These are phyloP conservation scores for Sarcophaga subvicina DNA, from an alignment of 2,888 invertebrate genomes.

Conservation along the genomic window DNA sequence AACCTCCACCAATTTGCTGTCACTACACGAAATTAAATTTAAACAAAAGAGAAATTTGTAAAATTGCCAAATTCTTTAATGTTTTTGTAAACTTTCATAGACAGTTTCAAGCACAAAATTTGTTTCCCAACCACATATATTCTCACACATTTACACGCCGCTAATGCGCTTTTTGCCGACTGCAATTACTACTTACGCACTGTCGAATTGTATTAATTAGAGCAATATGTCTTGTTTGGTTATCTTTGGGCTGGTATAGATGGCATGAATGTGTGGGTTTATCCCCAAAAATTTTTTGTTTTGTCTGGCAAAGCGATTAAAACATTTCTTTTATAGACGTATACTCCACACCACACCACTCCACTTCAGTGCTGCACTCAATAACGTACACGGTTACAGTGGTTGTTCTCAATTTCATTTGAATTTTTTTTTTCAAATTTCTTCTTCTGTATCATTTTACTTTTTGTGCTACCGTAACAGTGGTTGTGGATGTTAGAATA, in stretches of 20 bases:
- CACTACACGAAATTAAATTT: too few relatives aligned
- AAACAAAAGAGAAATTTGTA: neutral
- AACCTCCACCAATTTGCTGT: too few relatives aligned
- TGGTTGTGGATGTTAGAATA: too few relatives aligned
- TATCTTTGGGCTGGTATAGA: neutral
- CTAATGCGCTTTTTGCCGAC: neutral
- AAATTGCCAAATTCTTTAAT: neutral
- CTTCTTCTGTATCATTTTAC: neutral
- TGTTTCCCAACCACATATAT: slow-evolving; percentile 15
- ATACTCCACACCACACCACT: too few relatives aligned
- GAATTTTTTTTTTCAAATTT: neutral
- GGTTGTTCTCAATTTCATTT: neutral
- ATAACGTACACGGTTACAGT: neutral
- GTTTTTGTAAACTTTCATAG: slow-evolving; percentile 10
- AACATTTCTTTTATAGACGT: neutral
- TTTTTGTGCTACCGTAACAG: neutral
- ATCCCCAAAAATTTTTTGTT: neutral
- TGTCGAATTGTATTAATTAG: slow-evolving; percentile 48
- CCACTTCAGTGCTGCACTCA: neutral
- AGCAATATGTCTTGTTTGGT: slow-evolving; percentile 38
- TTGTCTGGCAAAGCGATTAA: slow-evolving; percentile 23
- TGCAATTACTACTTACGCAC: slow-evolving; percentile 14
- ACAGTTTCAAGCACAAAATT: slow-evolving; percentile 13
- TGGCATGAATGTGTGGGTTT: neutral
- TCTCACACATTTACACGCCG: neutral